Evolutionary conservation across 2,888 invertebrate genomes (phyloP), one percentile per base, ranked within the genome.

Genomic region (Lottia scabra): DNA sequence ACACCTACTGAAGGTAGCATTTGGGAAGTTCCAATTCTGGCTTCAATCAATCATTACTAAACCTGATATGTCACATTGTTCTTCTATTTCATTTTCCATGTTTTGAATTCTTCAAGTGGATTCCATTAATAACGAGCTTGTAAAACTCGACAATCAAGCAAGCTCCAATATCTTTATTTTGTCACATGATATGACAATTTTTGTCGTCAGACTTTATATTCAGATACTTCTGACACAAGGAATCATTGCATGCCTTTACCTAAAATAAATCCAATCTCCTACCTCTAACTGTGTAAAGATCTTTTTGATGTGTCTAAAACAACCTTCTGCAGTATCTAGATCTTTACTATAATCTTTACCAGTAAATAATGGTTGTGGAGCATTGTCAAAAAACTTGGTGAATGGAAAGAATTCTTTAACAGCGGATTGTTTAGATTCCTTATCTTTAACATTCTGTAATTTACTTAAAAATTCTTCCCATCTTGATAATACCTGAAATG

Each of bases 281-380:
- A 89, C 90, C 88, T 99, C 99, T 13, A 99, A 90, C 88, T 99
- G 98, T 46, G 95, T 95, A 88, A 99, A 99, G 82, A 99, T 97
- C 85, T 96, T 94, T 82, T 95, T 94, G 75, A 99, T 96, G 88
- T 98, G 97, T 79, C 95, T 83, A 90, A 96, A 99, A 88, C 98
- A 99, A 70, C 98, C 96, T 83, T 94, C 93, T 0, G 99, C 98
- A 56, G 95, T 94, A 83, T 94, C 94, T 90, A 96, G 91, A 87
- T 98, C 96, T 77, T 95, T 95, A 8, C 94, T 93, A 84, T 92
- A 95, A 0, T 92, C 92, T 56, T 92, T 91, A 0, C 88, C 94
- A 79, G 94, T 95, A 89, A 99, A 99, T 4, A 99, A 90, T 0
- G 98, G 97, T 82, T 97, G 95, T 0, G 97, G 96, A 0, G 98